Percentiles rank a stretch among this genome's conserved stretches.
These are phyloP conservation scores for Meteorus cinctellus DNA, from an alignment of 2,888 invertebrate species.

Conservation along the genomic window DNA sequence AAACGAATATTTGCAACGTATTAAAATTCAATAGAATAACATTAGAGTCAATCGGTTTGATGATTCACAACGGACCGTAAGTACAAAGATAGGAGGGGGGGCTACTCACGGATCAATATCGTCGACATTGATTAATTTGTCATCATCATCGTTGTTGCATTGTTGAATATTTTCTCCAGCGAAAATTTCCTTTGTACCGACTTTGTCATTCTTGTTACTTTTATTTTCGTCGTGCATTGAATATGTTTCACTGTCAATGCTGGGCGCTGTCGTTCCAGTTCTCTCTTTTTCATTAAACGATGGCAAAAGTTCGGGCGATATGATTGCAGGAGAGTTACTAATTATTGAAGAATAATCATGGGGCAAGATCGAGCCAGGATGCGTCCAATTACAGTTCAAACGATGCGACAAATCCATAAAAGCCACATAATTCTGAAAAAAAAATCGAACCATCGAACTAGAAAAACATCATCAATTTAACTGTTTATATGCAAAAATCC, in stretches of 20 bases:
- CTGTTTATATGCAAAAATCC: background rate
- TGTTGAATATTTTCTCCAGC: slow-evolving; percentile 13
- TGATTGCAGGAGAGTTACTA: slow-evolving; percentile 39
- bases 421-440: slow-evolving; percentile 59
- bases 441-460: background rate
- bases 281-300: slow-evolving; percentile 29
- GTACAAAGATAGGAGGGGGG: background rate
- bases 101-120: slow-evolving; percentile 16
- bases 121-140: slow-evolving; percentile 30
- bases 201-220: background rate
- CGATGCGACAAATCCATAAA: slow-evolving; percentile 61
- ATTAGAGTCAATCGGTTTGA: background rate
- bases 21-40: background rate
- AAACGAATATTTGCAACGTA: background rate
- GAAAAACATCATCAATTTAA: background rate
- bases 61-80: background rate
- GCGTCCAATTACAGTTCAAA: slow-evolving; percentile 58
- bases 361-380: slow-evolving; percentile 44
- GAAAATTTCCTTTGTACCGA: background rate
- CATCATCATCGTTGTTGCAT: slow-evolving; percentile 33
- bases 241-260: slow-evolving; percentile 35
- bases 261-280: slow-evolving; percentile 29
- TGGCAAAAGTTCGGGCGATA: slow-evolving; percentile 5
- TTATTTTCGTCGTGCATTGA: background rate
- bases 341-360: slow-evolving; percentile 52